Evolutionary conservation across 2,888 invertebrate genomes (phyloP).

Genomic region (Tanytarsus gracilentus): DNA sequence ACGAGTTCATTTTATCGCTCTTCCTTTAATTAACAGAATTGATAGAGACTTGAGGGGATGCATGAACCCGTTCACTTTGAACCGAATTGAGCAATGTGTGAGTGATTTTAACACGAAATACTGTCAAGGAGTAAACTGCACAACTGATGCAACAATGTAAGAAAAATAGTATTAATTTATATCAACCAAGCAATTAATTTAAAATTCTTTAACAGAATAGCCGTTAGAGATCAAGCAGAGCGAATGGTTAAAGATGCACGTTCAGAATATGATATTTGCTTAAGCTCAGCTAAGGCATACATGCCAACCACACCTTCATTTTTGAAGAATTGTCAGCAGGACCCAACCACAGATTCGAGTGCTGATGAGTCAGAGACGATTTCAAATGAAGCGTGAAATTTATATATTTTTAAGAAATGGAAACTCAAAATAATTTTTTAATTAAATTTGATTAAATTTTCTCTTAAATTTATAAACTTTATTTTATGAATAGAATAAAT

Average conservation of each 20-base stretch:
- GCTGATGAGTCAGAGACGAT: too few species aligned
- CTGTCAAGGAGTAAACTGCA: constrained; percentile 4
- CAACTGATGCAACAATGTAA: constrained; percentile 8
- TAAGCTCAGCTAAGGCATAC: not conserved
- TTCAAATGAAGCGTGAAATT: too few species aligned
- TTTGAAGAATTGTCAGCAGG: not conserved
- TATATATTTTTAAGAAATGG: too few species aligned
- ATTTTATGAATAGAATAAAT: too few species aligned
- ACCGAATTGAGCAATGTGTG: not conserved
- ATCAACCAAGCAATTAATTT: not conserved
- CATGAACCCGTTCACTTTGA: not conserved
- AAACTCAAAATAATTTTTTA: too few species aligned
- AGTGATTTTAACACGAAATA: not conserved
- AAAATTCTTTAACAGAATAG: not conserved
- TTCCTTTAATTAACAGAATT: constrained; percentile 13
- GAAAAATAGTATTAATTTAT: not conserved
- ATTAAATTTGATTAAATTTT: too few species aligned
- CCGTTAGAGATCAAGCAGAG: constrained; percentile 5
- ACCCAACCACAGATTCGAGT: too few species aligned
- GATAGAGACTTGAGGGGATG: not conserved
- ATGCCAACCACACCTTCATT: not conserved
- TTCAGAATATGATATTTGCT: not conserved
- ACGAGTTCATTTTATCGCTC: constrained; percentile 13
- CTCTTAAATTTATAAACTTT: too few species aligned
- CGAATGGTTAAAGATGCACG: not conserved